Conservation (phyloP, 2,888 invertebrate genomes). For the Acleris literana region DNA sequence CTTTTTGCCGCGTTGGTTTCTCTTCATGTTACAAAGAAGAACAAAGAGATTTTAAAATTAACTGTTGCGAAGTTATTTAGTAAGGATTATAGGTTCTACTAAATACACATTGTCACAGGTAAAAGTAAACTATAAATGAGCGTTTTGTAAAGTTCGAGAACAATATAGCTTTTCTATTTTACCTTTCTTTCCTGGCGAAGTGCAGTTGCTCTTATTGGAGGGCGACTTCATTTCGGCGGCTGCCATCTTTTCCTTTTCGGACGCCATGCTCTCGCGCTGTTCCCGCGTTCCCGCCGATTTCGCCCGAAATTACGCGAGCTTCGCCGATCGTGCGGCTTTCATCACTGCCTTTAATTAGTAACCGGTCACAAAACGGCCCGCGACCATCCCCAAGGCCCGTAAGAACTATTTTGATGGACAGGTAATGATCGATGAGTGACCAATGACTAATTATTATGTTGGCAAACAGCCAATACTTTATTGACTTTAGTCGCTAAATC, state of each 20-base stretch:
- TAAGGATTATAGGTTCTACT: too few species aligned
- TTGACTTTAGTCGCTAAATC: constrained; percentile 63
- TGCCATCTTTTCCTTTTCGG: constrained; percentile 80
- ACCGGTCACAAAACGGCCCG: constrained; percentile 45
- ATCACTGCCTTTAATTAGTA: constrained; percentile 58
- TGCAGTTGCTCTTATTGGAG: constrained; percentile 76
- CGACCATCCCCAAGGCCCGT: constrained; percentile 63
- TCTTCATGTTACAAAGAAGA: too few species aligned
- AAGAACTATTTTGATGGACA: constrained; percentile 54
- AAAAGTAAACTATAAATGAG: too few species aligned
- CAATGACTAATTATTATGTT: constrained; percentile 63
- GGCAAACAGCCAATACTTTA: constrained; percentile 68
- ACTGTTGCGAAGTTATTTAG: too few species aligned
- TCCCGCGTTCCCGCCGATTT: constrained; percentile 47
- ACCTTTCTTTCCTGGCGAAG: constrained; percentile 82
- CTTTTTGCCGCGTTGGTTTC: too few species aligned
- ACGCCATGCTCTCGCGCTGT: constrained; percentile 67
- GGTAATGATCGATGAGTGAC: constrained; percentile 69
- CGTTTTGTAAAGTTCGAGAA: too few species aligned
- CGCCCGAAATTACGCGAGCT: constrained; percentile 58
- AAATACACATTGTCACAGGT: too few species aligned
- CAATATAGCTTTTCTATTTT: constrained; percentile 39
- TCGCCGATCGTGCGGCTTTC: constrained; percentile 56
- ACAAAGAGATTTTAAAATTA: too few species aligned
- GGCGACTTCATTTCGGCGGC: constrained; percentile 75